Evolutionary conservation across 2,888 invertebrate species (phyloP).

Genomic region (Nomada fabriciana): DNA sequence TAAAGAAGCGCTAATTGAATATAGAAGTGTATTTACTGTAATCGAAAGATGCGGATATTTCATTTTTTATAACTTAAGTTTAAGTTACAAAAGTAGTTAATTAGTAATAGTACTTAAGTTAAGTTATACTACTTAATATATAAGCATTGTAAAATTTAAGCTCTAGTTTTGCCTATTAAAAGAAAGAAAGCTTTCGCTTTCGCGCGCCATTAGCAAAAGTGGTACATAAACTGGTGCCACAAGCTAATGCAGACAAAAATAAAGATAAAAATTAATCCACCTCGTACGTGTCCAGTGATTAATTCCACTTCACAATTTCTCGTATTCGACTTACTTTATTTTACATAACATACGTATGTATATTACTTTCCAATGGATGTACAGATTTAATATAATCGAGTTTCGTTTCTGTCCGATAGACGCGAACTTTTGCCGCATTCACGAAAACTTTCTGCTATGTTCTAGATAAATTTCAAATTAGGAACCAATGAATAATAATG

Average conservation of each 20-base stretch:
- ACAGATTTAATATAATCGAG: neutral
- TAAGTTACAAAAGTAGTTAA: too few relatives aligned
- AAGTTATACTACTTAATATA: too few relatives aligned
- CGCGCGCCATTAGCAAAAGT: too few relatives aligned
- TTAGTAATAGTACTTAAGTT: too few relatives aligned
- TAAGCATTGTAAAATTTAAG: too few relatives aligned
- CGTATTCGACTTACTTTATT: neutral
- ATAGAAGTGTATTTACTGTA: too few relatives aligned
- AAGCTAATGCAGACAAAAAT: slow-evolving; percentile 35
- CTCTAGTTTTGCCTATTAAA: too few relatives aligned
- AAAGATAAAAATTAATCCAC: slow-evolving; percentile 26
- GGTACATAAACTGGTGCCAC: neutral
- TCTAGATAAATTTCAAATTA: neutral
- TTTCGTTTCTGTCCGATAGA: slow-evolving; percentile 15
- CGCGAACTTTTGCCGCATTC: neutral
- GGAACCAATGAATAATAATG: too few relatives aligned
- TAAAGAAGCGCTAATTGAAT: too few relatives aligned
- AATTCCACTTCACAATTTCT: slow-evolving; percentile 11
- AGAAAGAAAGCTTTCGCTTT: too few relatives aligned
- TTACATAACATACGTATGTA: neutral
- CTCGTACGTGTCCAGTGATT: neutral
- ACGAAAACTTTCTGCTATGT: neutral
- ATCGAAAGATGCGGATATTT: too few relatives aligned
- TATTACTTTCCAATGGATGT: neutral
- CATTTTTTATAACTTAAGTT: too few relatives aligned